Base-by-base conservation (phyloP, 2,888 invertebrate genomes). In the Anthrax anthrax region DNA sequence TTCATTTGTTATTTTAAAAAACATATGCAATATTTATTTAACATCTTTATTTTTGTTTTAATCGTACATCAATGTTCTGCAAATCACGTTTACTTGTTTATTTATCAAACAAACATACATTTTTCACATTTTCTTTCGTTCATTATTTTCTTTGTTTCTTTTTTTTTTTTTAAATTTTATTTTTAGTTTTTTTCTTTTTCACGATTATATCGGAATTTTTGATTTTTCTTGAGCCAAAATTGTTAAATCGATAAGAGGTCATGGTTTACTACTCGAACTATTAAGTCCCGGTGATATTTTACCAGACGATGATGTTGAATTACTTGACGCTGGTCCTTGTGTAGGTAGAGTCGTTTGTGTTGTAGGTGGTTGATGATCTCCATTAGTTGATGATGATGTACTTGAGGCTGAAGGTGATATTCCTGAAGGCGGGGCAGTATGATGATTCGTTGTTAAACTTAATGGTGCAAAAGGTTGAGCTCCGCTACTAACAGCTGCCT, bases 361-460 rank as follows among this genome's bases (percentile, higher is more conserved):
- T 17, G 52, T 49, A 5, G 56, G 51, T 49, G 62, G 55, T 52
- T 59, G 59, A 55, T 61, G 53, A 63, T 66, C 65, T 43, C 65
- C 65, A 37, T 66, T 66, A 54, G 65, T 62, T 18, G 68, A 68
- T 3, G 67, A 67, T 13, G 72, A 67, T 37, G 70, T 69, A 46
- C 72, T 68, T 18, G 73, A 72, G 5, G 69, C 69, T 4, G 70
- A 70, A n/a, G 74, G 70, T 18, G 73, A 70, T 8, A 71, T 67
- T n/a, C 73, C 69, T 2, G 70, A 61, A 13, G 68, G 67, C 37
- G 67, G 66, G 16, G 62, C 61, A 42, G 64, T 57, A 34, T 49
- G 54, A 49, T 59, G 59, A 39, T 61, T 59, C 17, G 67, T 67
- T 37, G 67, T 65, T 46, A 68, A 57, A 45, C 67, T 67, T n/a